phyloP scores from a whole-genome alignment of 2,888 invertebrate genomes.

The Sinohyriopsis cumingii region DNA sequence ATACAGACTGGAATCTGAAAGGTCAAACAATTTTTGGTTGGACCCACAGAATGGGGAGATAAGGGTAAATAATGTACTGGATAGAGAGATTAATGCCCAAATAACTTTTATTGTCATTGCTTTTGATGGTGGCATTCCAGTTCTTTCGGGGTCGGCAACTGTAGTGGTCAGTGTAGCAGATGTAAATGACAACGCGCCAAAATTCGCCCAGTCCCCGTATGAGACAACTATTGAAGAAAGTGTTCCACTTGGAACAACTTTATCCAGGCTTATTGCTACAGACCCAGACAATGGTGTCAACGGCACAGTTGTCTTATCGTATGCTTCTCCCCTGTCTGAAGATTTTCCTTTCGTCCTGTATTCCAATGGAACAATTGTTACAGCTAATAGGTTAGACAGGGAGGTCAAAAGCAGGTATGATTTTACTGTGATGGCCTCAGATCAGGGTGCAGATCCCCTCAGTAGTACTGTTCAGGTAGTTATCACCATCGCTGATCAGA shows the following conservation, averaged over 20 bases:
- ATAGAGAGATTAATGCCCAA: conserved; percentile 48
- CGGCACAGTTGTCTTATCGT: conserved; percentile 30
- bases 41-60: conserved; percentile 50
- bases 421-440: conserved; percentile 48
- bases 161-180: conserved; percentile 45
- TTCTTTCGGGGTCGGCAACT: conserved; percentile 28
- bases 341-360: conserved; percentile 44
- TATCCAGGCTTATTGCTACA: conserved; percentile 41
- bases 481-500: conserved; percentile 48
- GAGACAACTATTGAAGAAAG: conserved; percentile 43
- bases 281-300: conserved; percentile 46
- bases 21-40: conserved; percentile 41
- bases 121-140: conserved; percentile 40
- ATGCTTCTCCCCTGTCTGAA: conserved; percentile 18
- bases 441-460: conserved; percentile 42
- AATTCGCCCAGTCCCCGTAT: conserved; percentile 40
- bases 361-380: conserved; percentile 45
- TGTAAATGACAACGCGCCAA: conserved; percentile 50
- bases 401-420: conserved; percentile 39
- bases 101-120: conserved; percentile 46
- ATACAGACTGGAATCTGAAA: conserved; percentile 36
- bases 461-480: conserved; percentile 46
- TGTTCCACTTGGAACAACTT: conserved; percentile 35
- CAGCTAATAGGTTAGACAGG: conserved; percentile 46
- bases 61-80: conserved; percentile 45